Base-by-base conservation (phyloP, 2,888 invertebrate genomes). In the Orthosia cruda region DNA sequence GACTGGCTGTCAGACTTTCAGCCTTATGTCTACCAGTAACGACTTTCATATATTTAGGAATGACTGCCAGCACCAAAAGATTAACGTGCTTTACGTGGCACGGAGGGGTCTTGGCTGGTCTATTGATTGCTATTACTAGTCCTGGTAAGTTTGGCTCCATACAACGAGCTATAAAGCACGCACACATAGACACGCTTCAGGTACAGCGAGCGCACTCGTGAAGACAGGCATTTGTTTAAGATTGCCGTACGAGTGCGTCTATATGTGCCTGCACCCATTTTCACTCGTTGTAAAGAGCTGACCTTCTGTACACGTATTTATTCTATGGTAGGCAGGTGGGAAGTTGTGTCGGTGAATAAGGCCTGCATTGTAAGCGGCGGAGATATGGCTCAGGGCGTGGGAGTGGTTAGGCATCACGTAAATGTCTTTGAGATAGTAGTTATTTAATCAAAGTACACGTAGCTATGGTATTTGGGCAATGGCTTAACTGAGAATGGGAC, bases 341-440 rank as follows among this genome's bases (percentile, higher is more conserved):
- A 23, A 13, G 26, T 7, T 20, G 50, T 15, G 3, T 11, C 50
- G 12, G 5, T 63, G 63, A 52, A 58, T 66, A 62, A 52, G 50
- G 54, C 47, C 4, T 57, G 52, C 54, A 50, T 57, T 84, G 74
- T 62, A 16, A n/a, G 49, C n/a, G 54, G 1, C 4, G 16, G 61
- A 54, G 52, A 55, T 61, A 65, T 18, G 47, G 3, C 59, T 23
- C 40, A 71, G 26, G 65, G 71, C 59, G 67, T 80, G 65, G 71
- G 70, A 45, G 40, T 57, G 5, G 54, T 32, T 15, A 18, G 47
- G 54, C 26, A 52, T 80, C 54, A 63, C 66, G 16, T 55, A 20
- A 47, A 76, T 26, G 57, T 58, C 52, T 54, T 47, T 49, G 49
- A 66, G 47, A 20, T 4, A 20, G 13, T 12, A 68, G 50, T n/a